Conservation (phyloP, 2,113 vertebrate genomes). For the Nibea coibor region DNA sequence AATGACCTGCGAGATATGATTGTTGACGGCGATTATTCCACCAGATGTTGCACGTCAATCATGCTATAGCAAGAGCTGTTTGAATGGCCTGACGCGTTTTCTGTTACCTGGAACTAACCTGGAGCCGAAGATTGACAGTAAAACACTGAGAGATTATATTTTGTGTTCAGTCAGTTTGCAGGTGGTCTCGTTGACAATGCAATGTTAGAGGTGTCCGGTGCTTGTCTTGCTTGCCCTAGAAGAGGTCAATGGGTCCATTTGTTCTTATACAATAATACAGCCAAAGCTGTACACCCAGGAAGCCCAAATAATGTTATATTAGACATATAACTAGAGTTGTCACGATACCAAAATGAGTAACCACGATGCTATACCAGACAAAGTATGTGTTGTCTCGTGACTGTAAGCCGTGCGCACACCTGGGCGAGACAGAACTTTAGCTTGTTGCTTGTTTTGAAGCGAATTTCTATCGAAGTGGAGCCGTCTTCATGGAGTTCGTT, state of each 20-base stretch:
- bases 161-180: not conserved
- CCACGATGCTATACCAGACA: too few relatives aligned
- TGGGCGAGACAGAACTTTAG: too few relatives aligned
- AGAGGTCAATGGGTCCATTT: not conserved
- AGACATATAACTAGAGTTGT: not conserved
- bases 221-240: not conserved
- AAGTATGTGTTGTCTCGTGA: too few relatives aligned
- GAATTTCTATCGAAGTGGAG: too few relatives aligned
- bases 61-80: not conserved
- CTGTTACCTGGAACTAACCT: not conserved
- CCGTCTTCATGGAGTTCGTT: too few relatives aligned
- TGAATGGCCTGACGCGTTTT: not conserved
- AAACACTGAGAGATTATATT: not conserved
- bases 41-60: slow-evolving; percentile 45
- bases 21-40: slow-evolving; percentile 7
- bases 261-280: not conserved
- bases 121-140: slow-evolving; percentile 15
- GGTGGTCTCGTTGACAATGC: not conserved
- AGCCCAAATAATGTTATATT: not conserved
- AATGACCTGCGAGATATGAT: slow-evolving; percentile 9
- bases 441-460: too few relatives aligned
- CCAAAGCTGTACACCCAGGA: not conserved
- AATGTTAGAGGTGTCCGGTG: not conserved
- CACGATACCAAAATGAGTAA: too few relatives aligned
- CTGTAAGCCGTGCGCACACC: too few relatives aligned